Conservation (phyloP, 1,140 invertebrate species). For the Dreissena polymorpha region DNA sequence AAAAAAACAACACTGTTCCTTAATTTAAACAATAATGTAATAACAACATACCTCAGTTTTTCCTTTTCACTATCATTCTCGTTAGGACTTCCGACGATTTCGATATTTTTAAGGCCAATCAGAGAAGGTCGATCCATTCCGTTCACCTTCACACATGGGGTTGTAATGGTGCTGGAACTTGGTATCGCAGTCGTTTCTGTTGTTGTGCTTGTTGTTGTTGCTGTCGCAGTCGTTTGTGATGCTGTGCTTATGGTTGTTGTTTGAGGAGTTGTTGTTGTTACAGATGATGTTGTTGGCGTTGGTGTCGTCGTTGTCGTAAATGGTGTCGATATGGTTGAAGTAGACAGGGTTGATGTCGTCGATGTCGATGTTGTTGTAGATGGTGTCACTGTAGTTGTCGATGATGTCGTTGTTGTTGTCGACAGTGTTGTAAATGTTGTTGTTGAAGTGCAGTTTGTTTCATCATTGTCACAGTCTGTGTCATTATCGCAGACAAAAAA, state of each 20-base stretch:
- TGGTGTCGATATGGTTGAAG: neutral
- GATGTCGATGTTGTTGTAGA: neutral
- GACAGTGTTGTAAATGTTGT: neutral
- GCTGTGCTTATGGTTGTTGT: neutral
- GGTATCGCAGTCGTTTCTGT: neutral
- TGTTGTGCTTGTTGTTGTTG: neutral
- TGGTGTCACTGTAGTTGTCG: neutral
- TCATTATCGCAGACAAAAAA: neutral
- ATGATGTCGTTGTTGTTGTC: neutral
- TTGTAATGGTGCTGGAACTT: neutral
- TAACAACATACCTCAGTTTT: neutral
- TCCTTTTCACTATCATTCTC: neutral
- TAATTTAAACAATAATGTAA: too few species aligned
- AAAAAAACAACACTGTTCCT: too few species aligned
- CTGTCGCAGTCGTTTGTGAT: neutral
- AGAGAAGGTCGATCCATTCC: neutral
- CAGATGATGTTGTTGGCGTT: neutral
- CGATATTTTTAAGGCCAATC: neutral
- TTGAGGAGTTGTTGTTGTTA: neutral
- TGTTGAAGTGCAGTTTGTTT: neutral
- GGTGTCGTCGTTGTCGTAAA: neutral
- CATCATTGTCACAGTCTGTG: neutral
- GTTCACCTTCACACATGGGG: neutral
- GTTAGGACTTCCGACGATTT: neutral
- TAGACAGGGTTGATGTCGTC: neutral